These are phyloP conservation scores for Microplitis deprimator DNA, from an alignment of 2,888 invertebrate species.

Conservation along the genomic window DNA sequence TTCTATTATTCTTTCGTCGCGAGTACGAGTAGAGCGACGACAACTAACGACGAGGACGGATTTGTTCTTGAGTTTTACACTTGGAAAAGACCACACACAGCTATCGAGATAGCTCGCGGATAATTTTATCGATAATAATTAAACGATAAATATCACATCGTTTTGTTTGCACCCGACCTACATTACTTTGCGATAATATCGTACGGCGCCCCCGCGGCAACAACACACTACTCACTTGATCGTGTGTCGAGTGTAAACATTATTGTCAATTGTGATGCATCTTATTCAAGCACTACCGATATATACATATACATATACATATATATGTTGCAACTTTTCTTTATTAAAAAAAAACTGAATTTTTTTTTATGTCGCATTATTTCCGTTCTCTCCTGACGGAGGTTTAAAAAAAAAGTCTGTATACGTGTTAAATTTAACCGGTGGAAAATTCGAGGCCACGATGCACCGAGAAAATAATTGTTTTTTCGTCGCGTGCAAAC, in stretches of 20 bases:
- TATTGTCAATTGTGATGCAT: constrained; percentile 39
- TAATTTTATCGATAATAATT: constrained; percentile 66
- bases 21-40: too few species aligned
- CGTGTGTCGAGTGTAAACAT: constrained; percentile 21
- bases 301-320: constrained; percentile 8
- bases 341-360: not conserved
- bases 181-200: constrained; percentile 68
- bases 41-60: not conserved
- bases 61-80: constrained; percentile 20
- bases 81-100: constrained; percentile 31
- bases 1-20: constrained; percentile 13
- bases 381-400: not conserved
- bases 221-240: constrained; percentile 10
- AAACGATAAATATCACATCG: constrained; percentile 64
- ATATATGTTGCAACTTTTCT: not conserved
- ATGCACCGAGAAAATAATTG: constrained; percentile 44
- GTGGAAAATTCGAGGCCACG: constrained; percentile 33
- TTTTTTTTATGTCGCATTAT: not conserved
- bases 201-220: constrained; percentile 40
- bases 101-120: constrained; percentile 56
- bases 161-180: constrained; percentile 69
- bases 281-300: constrained; percentile 28
- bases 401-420: not conserved
- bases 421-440: constrained; percentile 21
- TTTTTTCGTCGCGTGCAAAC: constrained; percentile 38